Percentiles rank a stretch among this genome's conserved stretches.
Evolutionary conservation across 2,797 vertebrate genomes (phyloP).

Genomic region (Sparus aurata): DNA sequence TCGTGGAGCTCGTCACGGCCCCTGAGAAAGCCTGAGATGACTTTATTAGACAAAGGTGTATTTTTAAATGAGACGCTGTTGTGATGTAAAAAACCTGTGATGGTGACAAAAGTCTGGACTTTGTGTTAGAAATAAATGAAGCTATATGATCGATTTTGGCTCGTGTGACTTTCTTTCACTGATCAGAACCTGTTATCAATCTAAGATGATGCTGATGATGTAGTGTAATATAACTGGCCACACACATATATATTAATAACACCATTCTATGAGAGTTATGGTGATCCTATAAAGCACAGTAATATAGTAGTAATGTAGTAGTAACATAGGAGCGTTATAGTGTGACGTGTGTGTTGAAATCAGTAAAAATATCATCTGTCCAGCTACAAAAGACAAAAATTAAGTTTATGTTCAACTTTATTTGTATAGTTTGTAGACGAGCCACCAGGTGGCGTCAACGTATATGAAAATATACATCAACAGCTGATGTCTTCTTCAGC

Average conservation of each 20-base stretch:
- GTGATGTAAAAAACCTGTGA: constrained; percentile 2
- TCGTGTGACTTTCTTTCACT: constrained; percentile 5
- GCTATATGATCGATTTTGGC: constrained; percentile 7
- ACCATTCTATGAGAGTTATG: no score
- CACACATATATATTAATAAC: background rate
- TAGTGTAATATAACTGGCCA: background rate
- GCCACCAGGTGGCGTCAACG: constrained; percentile 1
- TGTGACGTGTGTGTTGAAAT: no score
- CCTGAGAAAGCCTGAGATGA: constrained; percentile 22
- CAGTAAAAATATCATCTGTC: no score
- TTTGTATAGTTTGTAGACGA: background rate
- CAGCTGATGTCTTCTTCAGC: background rate
- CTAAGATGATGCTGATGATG: no score
- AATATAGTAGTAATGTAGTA: no score
- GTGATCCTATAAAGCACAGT: background rate
- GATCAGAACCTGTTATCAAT: background rate
- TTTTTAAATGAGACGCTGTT: constrained; percentile 7
- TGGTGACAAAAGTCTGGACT: constrained; percentile 20
- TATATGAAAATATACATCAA: background rate
- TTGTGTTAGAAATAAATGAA: constrained; percentile 61
- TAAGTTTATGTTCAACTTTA: no score
- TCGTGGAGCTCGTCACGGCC: constrained; percentile 69
- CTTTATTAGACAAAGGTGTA: constrained; percentile 14
- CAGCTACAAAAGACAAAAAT: no score
- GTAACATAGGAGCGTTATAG: no score